Percentiles rank a stretch among this genome's conserved stretches.
Conservation (phyloP, 2,113 vertebrate species). For the Lophotis ruficrista region DNA sequence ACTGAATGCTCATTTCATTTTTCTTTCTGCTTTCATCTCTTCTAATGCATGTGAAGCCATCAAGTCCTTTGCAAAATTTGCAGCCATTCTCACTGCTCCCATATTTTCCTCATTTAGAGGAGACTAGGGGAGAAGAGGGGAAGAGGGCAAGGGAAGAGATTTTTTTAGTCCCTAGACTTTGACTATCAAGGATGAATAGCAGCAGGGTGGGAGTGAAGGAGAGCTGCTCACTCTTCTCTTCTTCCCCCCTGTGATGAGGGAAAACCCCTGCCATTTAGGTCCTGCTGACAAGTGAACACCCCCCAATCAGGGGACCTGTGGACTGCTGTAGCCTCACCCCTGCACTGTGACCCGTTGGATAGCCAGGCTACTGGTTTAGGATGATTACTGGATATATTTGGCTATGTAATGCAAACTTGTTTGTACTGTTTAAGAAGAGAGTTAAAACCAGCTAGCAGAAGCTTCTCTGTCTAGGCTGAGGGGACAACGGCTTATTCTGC, state of each 20-base stretch:
- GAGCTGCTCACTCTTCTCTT: background rate
- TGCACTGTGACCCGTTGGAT: background rate
- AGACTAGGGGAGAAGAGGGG: background rate
- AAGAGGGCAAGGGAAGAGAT: background rate
- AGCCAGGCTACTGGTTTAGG: background rate
- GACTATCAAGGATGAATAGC: background rate
- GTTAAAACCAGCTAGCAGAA: background rate
- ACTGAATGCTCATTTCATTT: background rate
- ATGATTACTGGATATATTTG: background rate
- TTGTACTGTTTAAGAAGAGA: background rate
- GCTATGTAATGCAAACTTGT: background rate
- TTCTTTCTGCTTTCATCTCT: background rate
- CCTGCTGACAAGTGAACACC: background rate
- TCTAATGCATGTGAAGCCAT: background rate
- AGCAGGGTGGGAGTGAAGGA: background rate
- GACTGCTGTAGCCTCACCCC: background rate
- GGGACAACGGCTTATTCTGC: background rate
- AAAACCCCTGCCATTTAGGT: background rate
- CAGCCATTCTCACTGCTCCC: background rate
- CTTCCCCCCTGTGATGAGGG: background rate
- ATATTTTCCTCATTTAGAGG: background rate
- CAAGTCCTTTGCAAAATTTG: background rate
- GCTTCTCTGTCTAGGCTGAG: background rate
- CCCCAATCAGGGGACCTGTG: background rate
- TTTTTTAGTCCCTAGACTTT: background rate